Evolutionary conservation across 2,113 vertebrate species (phyloP).

Genomic region (Solea solea): DNA sequence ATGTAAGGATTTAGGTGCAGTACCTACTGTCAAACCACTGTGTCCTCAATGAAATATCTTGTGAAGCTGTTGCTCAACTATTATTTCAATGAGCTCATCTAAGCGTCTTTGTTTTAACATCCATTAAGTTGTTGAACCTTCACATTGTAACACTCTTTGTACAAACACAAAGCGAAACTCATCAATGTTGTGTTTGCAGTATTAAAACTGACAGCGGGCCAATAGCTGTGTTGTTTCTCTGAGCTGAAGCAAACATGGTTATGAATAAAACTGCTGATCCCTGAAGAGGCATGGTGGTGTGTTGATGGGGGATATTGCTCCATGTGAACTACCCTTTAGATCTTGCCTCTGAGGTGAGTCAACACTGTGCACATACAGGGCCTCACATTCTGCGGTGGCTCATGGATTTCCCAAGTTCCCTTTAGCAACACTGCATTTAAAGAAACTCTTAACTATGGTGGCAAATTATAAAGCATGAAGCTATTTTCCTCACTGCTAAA

Average conservation of each 20-base stretch:
- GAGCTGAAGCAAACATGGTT: conserved; percentile 38
- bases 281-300: conserved; percentile 16
- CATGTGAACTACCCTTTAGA: conserved; percentile 37
- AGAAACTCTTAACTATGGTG: conserved; percentile 13
- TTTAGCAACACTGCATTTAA: conserved; percentile 30
- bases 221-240: conserved; percentile 18
- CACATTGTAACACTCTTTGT: not conserved
- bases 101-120: not conserved
- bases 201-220: conserved; percentile 33
- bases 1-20: conserved; percentile 1
- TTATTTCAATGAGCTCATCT: not conserved
- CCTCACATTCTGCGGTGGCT: conserved; percentile 16
- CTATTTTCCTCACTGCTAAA: not conserved
- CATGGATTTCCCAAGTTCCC: conserved; percentile 42
- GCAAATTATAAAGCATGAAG: conserved; percentile 13
- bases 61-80: not conserved
- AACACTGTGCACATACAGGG: conserved; percentile 12
- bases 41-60: not conserved
- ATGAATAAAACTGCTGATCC: conserved; percentile 58
- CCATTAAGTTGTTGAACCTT: conserved; percentile 12
- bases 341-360: conserved; percentile 44
- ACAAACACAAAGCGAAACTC: conserved; percentile 7
- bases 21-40: not conserved
- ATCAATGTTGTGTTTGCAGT: conserved; percentile 16
- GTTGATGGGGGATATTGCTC: conserved; percentile 14